phyloP scores from a whole-genome alignment of 2,888 invertebrate species.

The Drosophila austrosaltans region DNA sequence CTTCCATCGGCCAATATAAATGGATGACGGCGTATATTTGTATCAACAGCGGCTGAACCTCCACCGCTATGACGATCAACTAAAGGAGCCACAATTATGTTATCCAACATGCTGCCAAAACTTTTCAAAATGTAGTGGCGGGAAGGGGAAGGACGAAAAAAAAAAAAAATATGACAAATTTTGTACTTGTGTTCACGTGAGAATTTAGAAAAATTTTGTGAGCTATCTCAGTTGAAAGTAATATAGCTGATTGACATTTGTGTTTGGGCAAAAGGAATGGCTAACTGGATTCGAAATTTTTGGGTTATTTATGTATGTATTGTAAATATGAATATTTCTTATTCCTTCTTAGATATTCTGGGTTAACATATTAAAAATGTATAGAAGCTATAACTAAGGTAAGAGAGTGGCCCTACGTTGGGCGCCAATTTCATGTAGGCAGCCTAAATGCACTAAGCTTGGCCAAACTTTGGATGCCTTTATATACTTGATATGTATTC shows the following conservation, averaged over 20 bases:
- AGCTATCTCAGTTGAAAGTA: neutral
- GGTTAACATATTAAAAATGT: neutral
- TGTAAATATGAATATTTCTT: too few relatives aligned
- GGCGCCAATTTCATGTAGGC: neutral
- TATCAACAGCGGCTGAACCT: conserved; percentile 38
- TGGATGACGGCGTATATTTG: conserved; percentile 3
- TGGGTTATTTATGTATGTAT: too few relatives aligned
- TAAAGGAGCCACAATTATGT: conserved; percentile 1
- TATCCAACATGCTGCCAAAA: conserved; percentile 20
- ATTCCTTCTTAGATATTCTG: too few relatives aligned
- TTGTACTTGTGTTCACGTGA: neutral
- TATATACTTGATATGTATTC: neutral
- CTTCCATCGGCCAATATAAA: neutral
- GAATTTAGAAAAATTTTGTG: neutral
- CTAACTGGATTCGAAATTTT: neutral
- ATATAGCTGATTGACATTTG: neutral
- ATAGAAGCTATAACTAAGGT: too few relatives aligned
- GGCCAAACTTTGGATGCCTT: neutral
- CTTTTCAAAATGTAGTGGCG: neutral
- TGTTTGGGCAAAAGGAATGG: neutral
- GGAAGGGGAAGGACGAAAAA: neutral
- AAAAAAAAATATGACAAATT: neutral
- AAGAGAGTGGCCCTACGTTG: conserved; percentile 1
- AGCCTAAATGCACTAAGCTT: neutral
- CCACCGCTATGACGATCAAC: conserved; percentile 34